Evolutionary conservation across 2,113 vertebrate species (phyloP).

Genomic region (Seriola quinqueradiata): DNA sequence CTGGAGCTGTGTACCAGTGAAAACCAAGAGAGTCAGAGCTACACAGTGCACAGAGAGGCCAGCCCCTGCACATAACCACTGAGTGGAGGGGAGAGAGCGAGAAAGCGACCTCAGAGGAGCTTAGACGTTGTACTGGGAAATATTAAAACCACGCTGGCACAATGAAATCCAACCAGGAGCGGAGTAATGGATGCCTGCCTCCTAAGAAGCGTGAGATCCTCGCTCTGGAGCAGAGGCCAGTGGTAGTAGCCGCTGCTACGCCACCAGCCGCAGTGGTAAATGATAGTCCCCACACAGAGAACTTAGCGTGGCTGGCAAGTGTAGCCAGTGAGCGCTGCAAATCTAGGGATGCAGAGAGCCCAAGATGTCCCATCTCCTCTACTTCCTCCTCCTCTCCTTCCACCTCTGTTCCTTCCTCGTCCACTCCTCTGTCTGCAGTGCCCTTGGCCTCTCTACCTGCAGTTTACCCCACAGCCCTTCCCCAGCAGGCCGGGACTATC

Average conservation of each 20-base stretch:
- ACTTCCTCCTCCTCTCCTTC: conserved; percentile 68
- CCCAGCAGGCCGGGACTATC: conserved; percentile 91
- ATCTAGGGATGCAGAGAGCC: conserved; percentile 86
- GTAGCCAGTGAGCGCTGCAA: conserved; percentile 86
- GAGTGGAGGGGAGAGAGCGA: conserved; percentile 36
- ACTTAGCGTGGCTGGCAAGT: conserved; percentile 92
- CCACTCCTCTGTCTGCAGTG: conserved; percentile 84
- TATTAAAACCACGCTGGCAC: conserved; percentile 66
- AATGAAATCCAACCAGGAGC: conserved; percentile 99
- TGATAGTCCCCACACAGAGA: conserved; percentile 86
- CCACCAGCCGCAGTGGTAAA: conserved; percentile 82
- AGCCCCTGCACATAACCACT: conserved; percentile 19
- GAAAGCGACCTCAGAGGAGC: conserved; percentile 36
- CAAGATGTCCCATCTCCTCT: conserved; percentile 84
- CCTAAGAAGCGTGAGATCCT: conserved; percentile 99
- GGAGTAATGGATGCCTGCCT: conserved; percentile 98
- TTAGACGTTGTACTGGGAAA: conserved; percentile 26
- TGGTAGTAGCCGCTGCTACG: conserved; percentile 82
- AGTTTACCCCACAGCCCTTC: conserved; percentile 89
- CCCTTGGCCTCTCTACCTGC: conserved; percentile 91
- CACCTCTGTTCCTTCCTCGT: conserved; percentile 64
- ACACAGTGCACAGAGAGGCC: conserved; percentile 33
- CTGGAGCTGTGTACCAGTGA: conserved; percentile 76
- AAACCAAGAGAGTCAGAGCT: conserved; percentile 82
- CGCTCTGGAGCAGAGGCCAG: conserved; percentile 92